Percentiles rank a stretch among this genome's conserved stretches.
These are phyloP conservation scores for Gasterosteus nipponicus DNA, from an alignment of 2,113 vertebrate genomes.

Conservation along the genomic window DNA sequence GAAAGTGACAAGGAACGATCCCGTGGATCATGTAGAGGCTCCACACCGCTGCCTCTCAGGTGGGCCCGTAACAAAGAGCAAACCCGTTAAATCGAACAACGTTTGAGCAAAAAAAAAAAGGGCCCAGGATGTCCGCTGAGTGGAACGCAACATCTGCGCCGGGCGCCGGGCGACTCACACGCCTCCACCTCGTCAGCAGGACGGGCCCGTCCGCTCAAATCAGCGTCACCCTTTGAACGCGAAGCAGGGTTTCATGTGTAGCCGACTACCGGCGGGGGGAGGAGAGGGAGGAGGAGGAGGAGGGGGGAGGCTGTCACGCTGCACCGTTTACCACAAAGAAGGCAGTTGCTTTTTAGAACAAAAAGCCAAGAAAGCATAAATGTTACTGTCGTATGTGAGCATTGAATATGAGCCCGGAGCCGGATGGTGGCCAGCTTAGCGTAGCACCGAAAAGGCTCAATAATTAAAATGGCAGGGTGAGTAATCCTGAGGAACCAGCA, in stretches of 20 bases:
- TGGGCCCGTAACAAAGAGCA: not conserved
- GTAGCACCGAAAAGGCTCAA: not conserved
- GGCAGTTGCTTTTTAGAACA: too few relatives aligned
- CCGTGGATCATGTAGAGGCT: not conserved
- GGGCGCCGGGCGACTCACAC: conserved; percentile 45
- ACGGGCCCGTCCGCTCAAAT: conserved; percentile 49
- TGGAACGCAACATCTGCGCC: conserved; percentile 35
- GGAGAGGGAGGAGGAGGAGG: too few relatives aligned
- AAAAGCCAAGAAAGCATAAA: not conserved
- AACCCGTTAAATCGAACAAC: conserved; percentile 6
- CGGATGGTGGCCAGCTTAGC: not conserved
- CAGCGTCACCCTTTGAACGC: conserved; percentile 34
- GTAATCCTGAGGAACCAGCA: not conserved
- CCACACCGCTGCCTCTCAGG: not conserved
- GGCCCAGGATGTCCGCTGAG: conserved; percentile 21
- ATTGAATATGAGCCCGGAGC: not conserved
- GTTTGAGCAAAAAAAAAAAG: not conserved
- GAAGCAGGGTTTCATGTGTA: conserved; percentile 5
- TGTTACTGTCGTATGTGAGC: not conserved
- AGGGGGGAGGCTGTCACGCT: not conserved
- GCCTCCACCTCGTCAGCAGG: conserved; percentile 55
- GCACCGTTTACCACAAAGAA: not conserved
- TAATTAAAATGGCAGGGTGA: not conserved
- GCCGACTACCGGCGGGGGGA: too few relatives aligned
- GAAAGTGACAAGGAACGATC: not conserved